Evolutionary conservation across 2,888 invertebrate genomes (phyloP).

Genomic region (Neocrepidodera transversa): DNA sequence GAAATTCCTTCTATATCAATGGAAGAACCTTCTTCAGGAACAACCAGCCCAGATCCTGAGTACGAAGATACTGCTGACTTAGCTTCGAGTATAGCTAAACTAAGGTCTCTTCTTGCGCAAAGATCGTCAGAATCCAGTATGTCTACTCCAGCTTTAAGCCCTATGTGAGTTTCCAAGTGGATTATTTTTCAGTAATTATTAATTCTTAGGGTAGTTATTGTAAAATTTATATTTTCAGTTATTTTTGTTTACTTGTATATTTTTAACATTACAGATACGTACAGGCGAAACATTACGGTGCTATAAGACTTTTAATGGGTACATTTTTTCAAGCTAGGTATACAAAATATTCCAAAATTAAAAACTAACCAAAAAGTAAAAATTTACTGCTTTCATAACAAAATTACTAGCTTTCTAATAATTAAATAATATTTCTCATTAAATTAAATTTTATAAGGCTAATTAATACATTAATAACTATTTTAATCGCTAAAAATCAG

Average conservation of each 20-base stretch:
- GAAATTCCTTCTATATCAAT: slow-evolving; percentile 49
- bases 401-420: not conserved
- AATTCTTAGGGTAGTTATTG: slow-evolving; percentile 2
- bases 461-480: too few relatives aligned
- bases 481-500: too few relatives aligned
- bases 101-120: slow-evolving; percentile 71
- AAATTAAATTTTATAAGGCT: too few relatives aligned
- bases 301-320: slow-evolving; percentile 30
- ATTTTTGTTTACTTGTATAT: slow-evolving; percentile 4
- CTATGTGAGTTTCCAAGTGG: slow-evolving; percentile 58
- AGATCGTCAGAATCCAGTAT: slow-evolving; percentile 58
- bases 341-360: not conserved
- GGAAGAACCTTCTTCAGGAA: slow-evolving; percentile 42
- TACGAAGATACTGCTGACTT: slow-evolving; percentile 78
- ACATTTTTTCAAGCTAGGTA: slow-evolving; percentile 36
- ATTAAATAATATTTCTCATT: too few relatives aligned
- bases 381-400: not conserved
- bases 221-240: slow-evolving; percentile 2
- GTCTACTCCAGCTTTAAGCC: slow-evolving; percentile 58
- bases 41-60: slow-evolving; percentile 65
- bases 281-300: slow-evolving; percentile 35
- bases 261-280: slow-evolving; percentile 33
- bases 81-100: slow-evolving; percentile 74
- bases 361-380: slow-evolving; percentile 1
- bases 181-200: too few relatives aligned